These are phyloP conservation scores for Bombus affinis DNA, from an alignment of 1,140 invertebrate genomes.

Conservation along the genomic window DNA sequence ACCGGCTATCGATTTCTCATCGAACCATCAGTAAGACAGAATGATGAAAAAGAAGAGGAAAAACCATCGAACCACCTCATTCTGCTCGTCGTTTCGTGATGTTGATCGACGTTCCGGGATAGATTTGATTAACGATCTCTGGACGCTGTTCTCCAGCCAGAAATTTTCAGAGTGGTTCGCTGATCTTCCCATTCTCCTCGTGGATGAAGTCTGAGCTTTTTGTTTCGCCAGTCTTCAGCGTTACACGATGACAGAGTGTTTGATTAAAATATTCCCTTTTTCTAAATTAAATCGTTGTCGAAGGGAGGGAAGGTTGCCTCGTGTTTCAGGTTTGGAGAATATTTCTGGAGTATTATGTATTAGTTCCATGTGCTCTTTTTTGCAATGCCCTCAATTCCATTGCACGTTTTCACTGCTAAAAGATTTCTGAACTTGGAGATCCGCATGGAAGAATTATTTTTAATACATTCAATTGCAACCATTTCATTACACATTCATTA, in stretches of 20 bases:
- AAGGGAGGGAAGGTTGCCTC: too few relatives aligned
- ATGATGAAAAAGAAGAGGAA: background rate
- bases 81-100: background rate
- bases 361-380: too few relatives aligned
- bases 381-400: too few relatives aligned
- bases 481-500: too few relatives aligned
- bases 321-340: too few relatives aligned
- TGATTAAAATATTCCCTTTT: background rate
- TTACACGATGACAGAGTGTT: background rate
- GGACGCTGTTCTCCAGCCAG: background rate
- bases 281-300: too few relatives aligned
- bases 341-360: too few relatives aligned
- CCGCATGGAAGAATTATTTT: too few relatives aligned
- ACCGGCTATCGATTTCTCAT: conserved; percentile 37
- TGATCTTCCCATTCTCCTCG: too few relatives aligned
- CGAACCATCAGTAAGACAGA: background rate
- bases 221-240: background rate
- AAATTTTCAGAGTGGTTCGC: background rate
- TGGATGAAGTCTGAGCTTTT: background rate
- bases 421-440: too few relatives aligned
- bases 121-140: background rate
- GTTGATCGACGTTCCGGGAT: background rate
- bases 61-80: background rate
- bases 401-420: too few relatives aligned
- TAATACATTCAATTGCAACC: too few relatives aligned